These are phyloP conservation scores for Mimumesa dahlbomi DNA, from an alignment of 2,888 invertebrate species.

Conservation along the genomic window DNA sequence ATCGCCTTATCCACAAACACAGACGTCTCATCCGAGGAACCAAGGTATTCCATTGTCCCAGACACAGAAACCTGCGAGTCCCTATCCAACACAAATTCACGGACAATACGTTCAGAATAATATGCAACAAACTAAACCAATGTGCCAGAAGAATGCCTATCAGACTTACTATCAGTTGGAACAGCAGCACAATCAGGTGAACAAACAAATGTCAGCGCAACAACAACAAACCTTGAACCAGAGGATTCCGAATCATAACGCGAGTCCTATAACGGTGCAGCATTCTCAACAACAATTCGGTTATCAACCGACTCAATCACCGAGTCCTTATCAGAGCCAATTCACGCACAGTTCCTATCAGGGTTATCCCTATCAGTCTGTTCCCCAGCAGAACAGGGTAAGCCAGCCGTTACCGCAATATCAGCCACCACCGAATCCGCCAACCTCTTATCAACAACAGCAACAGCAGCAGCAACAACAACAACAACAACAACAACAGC, in stretches of 20 bases:
- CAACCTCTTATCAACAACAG: conserved; percentile 72
- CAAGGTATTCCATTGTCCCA: conserved; percentile 72
- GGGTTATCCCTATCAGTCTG: conserved; percentile 70
- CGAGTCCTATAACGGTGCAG: conserved; percentile 77
- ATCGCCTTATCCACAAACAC: conserved; percentile 69
- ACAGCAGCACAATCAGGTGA: conserved; percentile 78
- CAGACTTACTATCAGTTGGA: conserved; percentile 75
- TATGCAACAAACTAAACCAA: conserved; percentile 55
- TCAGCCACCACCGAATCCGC: conserved; percentile 78
- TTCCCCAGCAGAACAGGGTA: conserved; percentile 67
- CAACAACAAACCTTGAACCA: conserved; percentile 74
- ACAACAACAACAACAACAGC: too few species aligned
- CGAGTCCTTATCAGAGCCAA: conserved; percentile 73
- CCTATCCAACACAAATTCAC: conserved; percentile 73
- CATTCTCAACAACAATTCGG: conserved; percentile 70
- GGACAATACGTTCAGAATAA: conserved; percentile 72
- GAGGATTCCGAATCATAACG: conserved; percentile 71
- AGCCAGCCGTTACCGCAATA: conserved; percentile 78
- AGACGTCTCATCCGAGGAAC: conserved; percentile 72
- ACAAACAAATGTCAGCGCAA: conserved; percentile 74
- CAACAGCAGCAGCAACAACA: conserved; percentile 12
- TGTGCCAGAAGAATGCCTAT: conserved; percentile 69
- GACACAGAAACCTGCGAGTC: conserved; percentile 75
- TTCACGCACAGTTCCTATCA: conserved; percentile 69
- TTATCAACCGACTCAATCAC: conserved; percentile 71